These are phyloP conservation scores for Promerops cafer DNA, from an alignment of 2,113 vertebrate species.

Conservation along the genomic window DNA sequence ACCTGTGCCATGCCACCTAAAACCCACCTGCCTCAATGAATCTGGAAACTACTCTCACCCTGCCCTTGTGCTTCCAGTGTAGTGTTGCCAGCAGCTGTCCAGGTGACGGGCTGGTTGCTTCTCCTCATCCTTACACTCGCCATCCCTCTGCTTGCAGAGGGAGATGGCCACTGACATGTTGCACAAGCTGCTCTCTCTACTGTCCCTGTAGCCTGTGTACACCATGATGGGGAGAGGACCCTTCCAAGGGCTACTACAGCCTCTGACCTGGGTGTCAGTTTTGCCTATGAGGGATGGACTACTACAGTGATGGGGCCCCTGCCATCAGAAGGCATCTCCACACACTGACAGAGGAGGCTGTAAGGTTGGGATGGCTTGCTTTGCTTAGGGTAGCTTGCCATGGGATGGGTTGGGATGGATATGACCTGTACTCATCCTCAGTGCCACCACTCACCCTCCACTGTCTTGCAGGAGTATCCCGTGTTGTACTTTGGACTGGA, in stretches of 20 bases:
- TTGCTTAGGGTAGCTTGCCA: neutral
- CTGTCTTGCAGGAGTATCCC: neutral
- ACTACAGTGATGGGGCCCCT: neutral
- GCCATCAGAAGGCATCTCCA: neutral
- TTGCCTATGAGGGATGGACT: neutral
- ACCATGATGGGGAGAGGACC: neutral
- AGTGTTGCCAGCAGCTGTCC: neutral
- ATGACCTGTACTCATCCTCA: neutral
- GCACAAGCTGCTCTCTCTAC: neutral
- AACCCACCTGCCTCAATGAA: conserved; percentile 2
- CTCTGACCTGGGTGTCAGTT: neutral
- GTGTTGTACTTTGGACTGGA: too few relatives aligned
- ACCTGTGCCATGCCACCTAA: neutral
- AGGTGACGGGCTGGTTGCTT: neutral
- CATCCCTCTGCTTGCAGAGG: neutral
- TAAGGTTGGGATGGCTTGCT: neutral
- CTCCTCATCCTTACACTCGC: neutral
- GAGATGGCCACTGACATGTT: neutral
- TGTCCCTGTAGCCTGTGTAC: neutral
- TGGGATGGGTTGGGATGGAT: neutral
- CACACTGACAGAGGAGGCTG: neutral
- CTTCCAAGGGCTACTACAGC: neutral
- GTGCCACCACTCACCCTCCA: neutral
- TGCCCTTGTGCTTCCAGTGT: neutral
- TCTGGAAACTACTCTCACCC: neutral